Evolutionary conservation across 2,797 vertebrate genomes (phyloP).

Genomic region (Alauda arvensis): DNA sequence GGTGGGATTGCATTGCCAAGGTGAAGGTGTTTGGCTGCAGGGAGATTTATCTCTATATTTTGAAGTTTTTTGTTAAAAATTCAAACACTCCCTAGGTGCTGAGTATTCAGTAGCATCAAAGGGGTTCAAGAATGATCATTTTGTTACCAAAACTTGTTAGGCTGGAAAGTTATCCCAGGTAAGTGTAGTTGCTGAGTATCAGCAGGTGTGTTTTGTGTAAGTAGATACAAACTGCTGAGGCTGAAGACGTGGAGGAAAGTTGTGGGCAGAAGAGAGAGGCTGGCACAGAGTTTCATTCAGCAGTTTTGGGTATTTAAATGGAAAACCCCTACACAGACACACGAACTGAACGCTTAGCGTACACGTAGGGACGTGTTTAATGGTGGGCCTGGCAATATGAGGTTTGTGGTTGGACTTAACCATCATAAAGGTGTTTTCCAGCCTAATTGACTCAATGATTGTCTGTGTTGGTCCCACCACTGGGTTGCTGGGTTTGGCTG

Average conservation of each 20-base stretch:
- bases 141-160: neutral
- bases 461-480: accelerated
- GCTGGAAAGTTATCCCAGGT: accelerated
- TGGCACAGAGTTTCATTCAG: neutral
- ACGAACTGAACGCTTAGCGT: neutral
- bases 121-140: accelerated
- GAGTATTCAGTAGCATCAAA: neutral
- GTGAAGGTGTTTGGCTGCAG: neutral
- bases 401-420: neutral
- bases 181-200: accelerated
- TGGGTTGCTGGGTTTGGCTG: neutral
- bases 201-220: neutral
- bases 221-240: neutral
- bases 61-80: neutral
- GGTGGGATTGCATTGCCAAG: accelerated
- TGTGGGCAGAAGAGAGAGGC: neutral
- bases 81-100: accelerated
- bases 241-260: neutral
- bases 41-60: neutral
- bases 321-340: neutral
- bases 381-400: neutral
- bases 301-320: neutral
- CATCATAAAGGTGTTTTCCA: neutral
- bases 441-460: accelerated
- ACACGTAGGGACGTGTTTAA: neutral